phyloP scores from a whole-genome alignment of 2,888 invertebrate species.

The Rotaria magnacalcarata region DNA sequence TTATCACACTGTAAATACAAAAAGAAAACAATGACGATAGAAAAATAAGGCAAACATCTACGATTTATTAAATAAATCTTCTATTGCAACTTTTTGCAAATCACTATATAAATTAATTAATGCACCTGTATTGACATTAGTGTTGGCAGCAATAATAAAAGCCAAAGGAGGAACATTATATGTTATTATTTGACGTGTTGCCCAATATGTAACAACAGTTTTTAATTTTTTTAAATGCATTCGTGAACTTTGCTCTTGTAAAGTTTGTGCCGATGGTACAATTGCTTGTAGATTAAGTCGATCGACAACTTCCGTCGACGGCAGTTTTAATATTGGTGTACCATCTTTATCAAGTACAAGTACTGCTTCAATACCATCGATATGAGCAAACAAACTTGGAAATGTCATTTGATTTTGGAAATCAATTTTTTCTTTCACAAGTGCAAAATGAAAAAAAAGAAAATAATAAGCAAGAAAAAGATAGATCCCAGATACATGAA shows the following conservation, averaged over 20 bases:
- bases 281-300: not conserved
- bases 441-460: too few relatives aligned
- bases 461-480: too few relatives aligned
- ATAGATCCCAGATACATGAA: too few relatives aligned
- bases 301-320: not conserved
- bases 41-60: not conserved
- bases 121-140: conserved; percentile 18
- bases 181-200: conserved; percentile 24
- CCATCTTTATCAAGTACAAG: conserved; percentile 33
- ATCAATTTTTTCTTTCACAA: too few relatives aligned
- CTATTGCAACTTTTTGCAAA: not conserved
- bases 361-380: conserved; percentile 22
- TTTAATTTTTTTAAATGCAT: conserved; percentile 34
- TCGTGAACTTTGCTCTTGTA: conserved; percentile 27
- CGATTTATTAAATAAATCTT: not conserved
- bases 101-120: not conserved
- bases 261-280: not conserved
- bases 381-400: not conserved
- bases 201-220: conserved; percentile 21
- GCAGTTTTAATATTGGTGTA: conserved; percentile 24
- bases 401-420: not conserved
- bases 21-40: not conserved
- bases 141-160: not conserved
- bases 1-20: not conserved
- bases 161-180: conserved; percentile 5